Evolutionary conservation across 2,888 invertebrate genomes (phyloP).

Genomic region (Heterodera filipjevi): DNA sequence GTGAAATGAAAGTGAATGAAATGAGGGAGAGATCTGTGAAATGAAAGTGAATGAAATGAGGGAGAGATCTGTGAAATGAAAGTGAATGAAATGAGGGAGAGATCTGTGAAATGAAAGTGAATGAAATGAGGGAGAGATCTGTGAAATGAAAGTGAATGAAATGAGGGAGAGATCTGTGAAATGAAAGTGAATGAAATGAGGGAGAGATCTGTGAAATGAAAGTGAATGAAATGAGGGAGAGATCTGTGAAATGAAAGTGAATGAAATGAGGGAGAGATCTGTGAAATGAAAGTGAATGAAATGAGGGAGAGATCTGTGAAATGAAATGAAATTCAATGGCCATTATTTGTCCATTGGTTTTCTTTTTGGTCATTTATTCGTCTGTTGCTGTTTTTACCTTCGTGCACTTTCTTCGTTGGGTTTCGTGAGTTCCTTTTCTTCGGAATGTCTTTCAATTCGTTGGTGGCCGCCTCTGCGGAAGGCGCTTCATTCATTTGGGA

Average conservation of each 20-base stretch:
- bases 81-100: no score
- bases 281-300: no score
- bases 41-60: neutral
- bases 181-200: no score
- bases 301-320: neutral
- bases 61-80: neutral
- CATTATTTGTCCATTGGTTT: no score
- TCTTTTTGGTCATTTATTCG: neutral
- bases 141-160: neutral
- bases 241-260: neutral
- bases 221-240: constrained; percentile 17
- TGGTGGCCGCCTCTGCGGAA: constrained; percentile 24
- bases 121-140: constrained; percentile 28
- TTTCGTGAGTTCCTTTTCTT: neutral
- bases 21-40: constrained; percentile 23
- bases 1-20: neutral
- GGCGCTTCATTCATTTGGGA: constrained; percentile 25
- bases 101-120: neutral
- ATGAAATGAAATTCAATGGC: neutral
- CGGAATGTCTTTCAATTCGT: constrained; percentile 26
- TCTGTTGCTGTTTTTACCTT: neutral
- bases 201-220: neutral
- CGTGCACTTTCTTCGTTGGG: neutral
- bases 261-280: neutral
- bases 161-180: neutral